Evolutionary conservation across 2,113 vertebrate species (phyloP), one percentile per base, ranked within the genome.

Genomic region (Mesitornis unicolor): DNA sequence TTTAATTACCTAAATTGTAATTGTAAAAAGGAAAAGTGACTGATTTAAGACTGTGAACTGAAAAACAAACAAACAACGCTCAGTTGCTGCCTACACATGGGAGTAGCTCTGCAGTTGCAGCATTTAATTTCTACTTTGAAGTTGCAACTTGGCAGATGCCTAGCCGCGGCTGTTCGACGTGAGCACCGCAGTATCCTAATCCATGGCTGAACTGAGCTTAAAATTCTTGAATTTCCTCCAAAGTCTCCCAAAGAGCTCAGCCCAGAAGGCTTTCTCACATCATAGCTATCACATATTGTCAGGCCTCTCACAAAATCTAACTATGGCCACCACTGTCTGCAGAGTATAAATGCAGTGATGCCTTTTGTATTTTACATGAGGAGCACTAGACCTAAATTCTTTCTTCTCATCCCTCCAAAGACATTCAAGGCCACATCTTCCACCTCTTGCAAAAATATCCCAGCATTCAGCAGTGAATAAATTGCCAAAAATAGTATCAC

Each of bases 31-130:
- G 20, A 73, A 90, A 70, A 74, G 73, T 12, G 25, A 42, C 84
- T 40, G 21, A 40, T 78, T 82, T 75, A 71, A 67, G 21, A 81
- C 5, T 56, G 59, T 0, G 2, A 3, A 48, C 42, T 64, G 31
- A 91, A 67, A 75, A 87, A 28, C 48, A 31, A 51, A n/a, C 69
- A 83, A 80, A 78, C 51, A 85, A 20, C 19, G 47, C 16, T 48
- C 51, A 40, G 26, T 50, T 54, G 12, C 84, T 95, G 76, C 91
- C 91, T 80, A 81, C 94, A 28, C 60, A 78, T 8, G 64, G 91
- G 91, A 95, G 95, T 83, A 75, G 63, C 79, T 90, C 89, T 63
- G 64, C n/a, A 64, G 78, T 68, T 71, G 36, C 84, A 78, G 61
- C 60, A 65, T 7, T 18, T 90, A 56, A 94, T 93, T 81, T 81